Percentiles rank a stretch among this genome's conserved stretches.
phyloP scores from a whole-genome alignment of 2,113 vertebrate species.

The Delphinus delphis region DNA sequence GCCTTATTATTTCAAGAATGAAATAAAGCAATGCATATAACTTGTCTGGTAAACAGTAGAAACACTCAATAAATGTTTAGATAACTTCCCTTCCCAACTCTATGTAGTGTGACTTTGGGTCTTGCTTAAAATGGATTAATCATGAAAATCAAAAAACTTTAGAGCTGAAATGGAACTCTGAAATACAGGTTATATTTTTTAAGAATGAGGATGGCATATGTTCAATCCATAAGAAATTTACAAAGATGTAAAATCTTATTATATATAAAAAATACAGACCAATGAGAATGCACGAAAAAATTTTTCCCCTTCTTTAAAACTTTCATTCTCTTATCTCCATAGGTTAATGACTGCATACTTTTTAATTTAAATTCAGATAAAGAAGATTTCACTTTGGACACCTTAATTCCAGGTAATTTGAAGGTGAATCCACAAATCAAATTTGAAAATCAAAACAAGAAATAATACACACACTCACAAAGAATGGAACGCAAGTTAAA shows the following conservation, averaged over 20 bases:
- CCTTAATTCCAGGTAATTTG: not conserved
- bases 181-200: not conserved
- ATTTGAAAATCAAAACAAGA: not conserved
- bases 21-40: not conserved
- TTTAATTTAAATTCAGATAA: not conserved
- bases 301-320: not conserved
- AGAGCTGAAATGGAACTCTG: not conserved
- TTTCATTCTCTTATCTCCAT: not conserved
- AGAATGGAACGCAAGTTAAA: constrained; percentile 80
- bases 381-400: not conserved
- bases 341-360: not conserved
- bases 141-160: not conserved
- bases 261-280: not conserved
- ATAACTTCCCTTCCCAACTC: not conserved
- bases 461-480: constrained; percentile 70
- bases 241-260: not conserved
- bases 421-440: not conserved
- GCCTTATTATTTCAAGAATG: not conserved
- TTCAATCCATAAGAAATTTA: not conserved
- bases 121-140: not conserved
- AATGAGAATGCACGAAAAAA: not conserved
- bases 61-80: not conserved
- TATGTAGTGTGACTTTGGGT: not conserved
- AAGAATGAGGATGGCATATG: not conserved
- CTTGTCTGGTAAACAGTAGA: not conserved